These are phyloP conservation scores for Chydorus sphaericus DNA, from an alignment of 2,888 invertebrate genomes.

Conservation along the genomic window DNA sequence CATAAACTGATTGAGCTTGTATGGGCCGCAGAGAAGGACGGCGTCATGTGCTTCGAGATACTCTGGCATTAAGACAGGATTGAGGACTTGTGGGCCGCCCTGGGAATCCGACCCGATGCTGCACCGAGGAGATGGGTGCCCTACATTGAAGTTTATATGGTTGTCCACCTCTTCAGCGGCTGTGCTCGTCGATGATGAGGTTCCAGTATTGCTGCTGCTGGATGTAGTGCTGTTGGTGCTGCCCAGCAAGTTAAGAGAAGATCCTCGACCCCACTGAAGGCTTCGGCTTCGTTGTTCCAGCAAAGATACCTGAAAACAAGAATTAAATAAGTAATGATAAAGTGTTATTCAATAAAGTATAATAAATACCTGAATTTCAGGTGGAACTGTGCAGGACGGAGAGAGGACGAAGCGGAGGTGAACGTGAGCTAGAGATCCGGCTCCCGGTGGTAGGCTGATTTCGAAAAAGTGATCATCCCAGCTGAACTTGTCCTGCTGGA, in stretches of 20 bases:
- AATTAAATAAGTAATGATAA: not conserved
- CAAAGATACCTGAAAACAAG: conserved; percentile 27
- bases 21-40: conserved; percentile 77
- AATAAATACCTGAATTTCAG: conserved; percentile 60
- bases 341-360: not conserved
- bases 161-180: conserved; percentile 33
- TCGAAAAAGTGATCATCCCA: conserved; percentile 91
- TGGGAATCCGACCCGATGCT: not conserved
- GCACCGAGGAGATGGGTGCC: conserved; percentile 12
- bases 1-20: conserved; percentile 61
- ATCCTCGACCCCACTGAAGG: conserved; percentile 1
- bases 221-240: too few relatives aligned
- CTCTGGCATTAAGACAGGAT: conserved; percentile 41
- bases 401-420: conserved; percentile 76
- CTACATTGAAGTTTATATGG: conserved; percentile 32
- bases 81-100: conserved; percentile 16
- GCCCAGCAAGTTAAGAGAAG: not conserved
- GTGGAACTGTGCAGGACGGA: conserved; percentile 54
- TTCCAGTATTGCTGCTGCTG: not conserved
- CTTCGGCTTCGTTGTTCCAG: conserved; percentile 52
- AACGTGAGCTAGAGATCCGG: conserved; percentile 71
- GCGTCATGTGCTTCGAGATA: conserved; percentile 76
- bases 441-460: conserved; percentile 62
- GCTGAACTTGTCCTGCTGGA: conserved; percentile 8
- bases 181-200: conserved; percentile 15